phyloP scores from a whole-genome alignment of 2,113 vertebrate species.

The Apus apus region DNA sequence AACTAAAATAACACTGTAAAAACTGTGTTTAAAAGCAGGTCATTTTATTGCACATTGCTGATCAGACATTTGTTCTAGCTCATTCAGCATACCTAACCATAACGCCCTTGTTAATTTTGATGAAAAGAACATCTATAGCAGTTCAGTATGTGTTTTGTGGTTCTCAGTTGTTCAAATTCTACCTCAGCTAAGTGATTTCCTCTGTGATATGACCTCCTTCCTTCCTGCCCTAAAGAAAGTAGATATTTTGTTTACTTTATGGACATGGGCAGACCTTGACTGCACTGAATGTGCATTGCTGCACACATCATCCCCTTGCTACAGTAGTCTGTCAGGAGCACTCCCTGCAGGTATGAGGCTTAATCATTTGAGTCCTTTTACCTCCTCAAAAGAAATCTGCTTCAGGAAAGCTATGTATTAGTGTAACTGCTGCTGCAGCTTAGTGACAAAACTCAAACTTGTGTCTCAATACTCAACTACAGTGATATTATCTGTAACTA shows the following conservation, averaged over 20 bases:
- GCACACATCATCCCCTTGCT: not conserved
- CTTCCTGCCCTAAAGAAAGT: not conserved
- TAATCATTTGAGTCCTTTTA: not conserved
- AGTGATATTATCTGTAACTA: not conserved
- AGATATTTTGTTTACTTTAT: not conserved
- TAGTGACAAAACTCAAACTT: not conserved
- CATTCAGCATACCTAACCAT: not conserved
- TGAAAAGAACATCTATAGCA: not conserved
- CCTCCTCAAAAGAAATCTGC: not conserved
- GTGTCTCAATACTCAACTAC: not conserved
- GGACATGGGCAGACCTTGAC: not conserved
- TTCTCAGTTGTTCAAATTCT: constrained; percentile 11
- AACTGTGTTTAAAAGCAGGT: not conserved
- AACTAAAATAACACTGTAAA: not conserved
- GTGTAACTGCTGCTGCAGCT: not conserved
- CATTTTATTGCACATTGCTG: not conserved
- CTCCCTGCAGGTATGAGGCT: not conserved
- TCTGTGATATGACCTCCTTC: not conserved
- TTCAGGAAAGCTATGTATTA: not conserved
- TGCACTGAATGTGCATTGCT: not conserved
- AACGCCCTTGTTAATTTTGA: not conserved
- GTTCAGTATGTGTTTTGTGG: not conserved
- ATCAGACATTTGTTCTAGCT: not conserved
- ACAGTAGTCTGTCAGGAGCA: not conserved
- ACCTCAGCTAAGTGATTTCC: constrained; percentile 20